Base-by-base conservation (phyloP, 2,888 invertebrate species). In the Trichopoda pennipes region DNA sequence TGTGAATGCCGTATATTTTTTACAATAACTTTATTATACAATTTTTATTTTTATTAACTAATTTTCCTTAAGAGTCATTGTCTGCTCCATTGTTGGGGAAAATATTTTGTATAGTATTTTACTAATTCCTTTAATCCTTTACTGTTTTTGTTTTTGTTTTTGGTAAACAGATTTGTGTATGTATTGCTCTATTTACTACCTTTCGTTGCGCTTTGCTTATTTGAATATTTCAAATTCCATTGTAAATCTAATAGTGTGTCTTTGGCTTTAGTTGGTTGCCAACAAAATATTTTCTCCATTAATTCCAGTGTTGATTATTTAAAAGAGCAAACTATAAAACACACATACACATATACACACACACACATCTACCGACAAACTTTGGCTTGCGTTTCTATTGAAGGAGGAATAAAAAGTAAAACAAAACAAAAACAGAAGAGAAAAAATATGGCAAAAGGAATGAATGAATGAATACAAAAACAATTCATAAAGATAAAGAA, bases 401-500 rank as follows among this genome's bases (percentile, higher is more conserved):
- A n/a, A 32, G 55, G 47, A 28, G 63, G 12, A 7, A 47, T 19
- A 55, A 44, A 38, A 17, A 51, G 14, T 19, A 32, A 35, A 28
- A 63, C 3, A 17, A 63, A 47, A 44, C 0, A 32, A 17, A 42
- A 9, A 10, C 0, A 32, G 14, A 42, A 9, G 6, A 47, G 28
- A 23, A 3, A 17, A 9, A 47, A 28, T 28, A 28, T 28, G 1
- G 8, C 7, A 28, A 32, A 72, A 35, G 16, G 58, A 82, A 66
- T 73, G 16, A 76, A 3, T 66, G 44, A 55, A 55, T 55, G 63
- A 64, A 77, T 49, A 81, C 32, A 70, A 79, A 76, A 80, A 72
- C 83, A 78, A 81, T 80, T 78, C 83, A 81, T 83, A 83, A 83
- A 83, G 83, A 83, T 80, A 84, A 84, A 75, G 80, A 53, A 77